These are phyloP conservation scores for Drosophila falleni DNA, from an alignment of 2,888 invertebrate species.

Conservation along the genomic window DNA sequence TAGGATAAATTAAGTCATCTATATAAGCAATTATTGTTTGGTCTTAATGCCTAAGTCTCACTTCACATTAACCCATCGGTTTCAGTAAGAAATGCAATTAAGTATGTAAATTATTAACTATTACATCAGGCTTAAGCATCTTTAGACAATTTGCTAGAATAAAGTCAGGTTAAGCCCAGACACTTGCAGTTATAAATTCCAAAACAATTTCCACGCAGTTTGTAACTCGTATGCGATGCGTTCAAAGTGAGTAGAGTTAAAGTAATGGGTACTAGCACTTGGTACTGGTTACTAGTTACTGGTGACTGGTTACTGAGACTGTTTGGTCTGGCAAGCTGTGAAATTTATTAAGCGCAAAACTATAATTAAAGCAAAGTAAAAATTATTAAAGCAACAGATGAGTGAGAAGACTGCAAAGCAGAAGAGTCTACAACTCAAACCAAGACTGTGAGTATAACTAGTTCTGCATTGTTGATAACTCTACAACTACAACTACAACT, in stretches of 20 bases:
- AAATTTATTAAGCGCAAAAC: conserved; percentile 82
- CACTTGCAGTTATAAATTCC: conserved; percentile 52
- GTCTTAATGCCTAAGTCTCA: background rate
- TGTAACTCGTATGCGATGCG: conserved; percentile 25
- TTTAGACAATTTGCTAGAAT: conserved; percentile 23
- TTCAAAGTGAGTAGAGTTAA: too few species aligned
- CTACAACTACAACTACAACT: background rate
- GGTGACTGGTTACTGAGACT: conserved; percentile 5
- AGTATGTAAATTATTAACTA: conserved; percentile 50
- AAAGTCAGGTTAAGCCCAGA: conserved; percentile 14
- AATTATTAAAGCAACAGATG: conserved; percentile 73
- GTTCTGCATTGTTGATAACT: conserved; percentile 8
- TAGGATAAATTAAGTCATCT: background rate
- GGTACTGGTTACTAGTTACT: too few species aligned
- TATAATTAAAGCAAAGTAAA: conserved; percentile 81
- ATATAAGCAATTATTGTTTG: background rate
- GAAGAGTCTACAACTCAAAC: conserved; percentile 6
- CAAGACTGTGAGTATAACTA: conserved; percentile 9
- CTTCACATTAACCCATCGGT: conserved; percentile 7
- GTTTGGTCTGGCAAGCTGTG: conserved; percentile 56
- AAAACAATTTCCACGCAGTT: conserved; percentile 57
- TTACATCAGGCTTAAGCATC: conserved; percentile 49
- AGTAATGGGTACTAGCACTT: too few species aligned
- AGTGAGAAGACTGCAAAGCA: conserved; percentile 52
- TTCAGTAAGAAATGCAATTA: conserved; percentile 35